Conservation (phyloP, 2,113 vertebrate species). For the Bambusicola thoracicus region DNA sequence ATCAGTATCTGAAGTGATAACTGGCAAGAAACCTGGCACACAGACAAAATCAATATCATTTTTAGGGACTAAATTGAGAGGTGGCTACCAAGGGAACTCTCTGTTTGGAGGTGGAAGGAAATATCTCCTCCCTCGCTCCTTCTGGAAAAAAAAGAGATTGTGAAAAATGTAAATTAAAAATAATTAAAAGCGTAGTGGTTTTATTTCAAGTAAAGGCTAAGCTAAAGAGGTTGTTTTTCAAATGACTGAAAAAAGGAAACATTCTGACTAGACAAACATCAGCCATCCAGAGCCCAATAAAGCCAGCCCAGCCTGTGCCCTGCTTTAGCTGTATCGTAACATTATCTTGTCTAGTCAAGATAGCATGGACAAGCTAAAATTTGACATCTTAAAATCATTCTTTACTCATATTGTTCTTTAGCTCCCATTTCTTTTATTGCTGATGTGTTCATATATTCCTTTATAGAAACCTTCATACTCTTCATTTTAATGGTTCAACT, state of each 20-base stretch:
- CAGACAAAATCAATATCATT: slow-evolving; percentile 58
- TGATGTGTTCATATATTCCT: background rate
- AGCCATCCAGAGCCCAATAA: background rate
- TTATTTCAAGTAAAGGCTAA: background rate
- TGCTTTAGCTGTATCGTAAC: background rate
- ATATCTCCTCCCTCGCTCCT: background rate
- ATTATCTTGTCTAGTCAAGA: background rate
- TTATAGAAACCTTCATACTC: background rate
- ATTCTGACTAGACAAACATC: background rate
- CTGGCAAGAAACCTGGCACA: slow-evolving; percentile 38
- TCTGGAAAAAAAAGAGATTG: too few relatives aligned
- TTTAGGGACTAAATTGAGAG: slow-evolving; percentile 50
- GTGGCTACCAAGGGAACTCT: slow-evolving; percentile 7
- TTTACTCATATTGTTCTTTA: background rate
- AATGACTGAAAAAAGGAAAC: background rate
- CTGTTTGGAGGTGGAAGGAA: background rate
- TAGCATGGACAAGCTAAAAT: background rate
- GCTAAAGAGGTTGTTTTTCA: background rate
- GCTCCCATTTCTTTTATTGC: background rate
- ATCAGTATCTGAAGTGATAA: slow-evolving; percentile 44
- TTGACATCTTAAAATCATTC: background rate
- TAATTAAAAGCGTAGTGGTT: background rate
- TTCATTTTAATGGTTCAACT: background rate
- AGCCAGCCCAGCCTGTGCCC: background rate
- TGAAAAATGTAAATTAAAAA: background rate